These are phyloP conservation scores for Turritopsis rubra DNA, from an alignment of 30 jellyfish, hydroid and myxozoan species.

Conservation along the genomic window DNA sequence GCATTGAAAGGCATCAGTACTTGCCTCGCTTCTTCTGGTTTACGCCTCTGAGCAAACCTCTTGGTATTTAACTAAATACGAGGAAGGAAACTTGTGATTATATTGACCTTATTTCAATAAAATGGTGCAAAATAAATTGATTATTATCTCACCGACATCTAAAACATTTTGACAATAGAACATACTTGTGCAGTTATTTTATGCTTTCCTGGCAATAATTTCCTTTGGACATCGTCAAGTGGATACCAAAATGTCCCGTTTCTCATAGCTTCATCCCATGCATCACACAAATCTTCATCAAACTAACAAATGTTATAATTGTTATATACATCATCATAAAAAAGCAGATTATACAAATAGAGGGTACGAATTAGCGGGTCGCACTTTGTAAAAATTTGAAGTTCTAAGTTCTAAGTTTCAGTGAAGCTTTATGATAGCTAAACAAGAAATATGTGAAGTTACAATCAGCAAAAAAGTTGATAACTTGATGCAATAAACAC, in stretches of 20 bases:
- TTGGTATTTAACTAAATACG: slow-evolving; percentile 52
- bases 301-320: not conserved
- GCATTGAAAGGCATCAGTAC: slow-evolving; percentile 44
- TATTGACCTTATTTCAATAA: not conserved
- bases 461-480: no score
- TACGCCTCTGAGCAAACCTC: slow-evolving; percentile 60
- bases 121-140: no score
- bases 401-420: no score
- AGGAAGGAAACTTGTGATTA: not conserved
- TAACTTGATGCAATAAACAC: no score
- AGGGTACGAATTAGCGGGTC: not conserved
- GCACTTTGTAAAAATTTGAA: no score
- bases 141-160: no score
- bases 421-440: no score
- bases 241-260: slow-evolving; percentile 58
- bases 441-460: no score
- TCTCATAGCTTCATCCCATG: slow-evolving; percentile 67
- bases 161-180: no score
- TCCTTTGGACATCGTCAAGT: slow-evolving; percentile 38
- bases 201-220: slow-evolving; percentile 37
- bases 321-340: not conserved
- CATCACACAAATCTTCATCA: not conserved
- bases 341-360: not conserved
- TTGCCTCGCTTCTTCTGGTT: slow-evolving; percentile 46
- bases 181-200: slow-evolving; percentile 62